Evolutionary conservation across 2,797 vertebrate species (phyloP), one percentile per base, ranked within the genome.

Genomic region (Cottoperca gobio): DNA sequence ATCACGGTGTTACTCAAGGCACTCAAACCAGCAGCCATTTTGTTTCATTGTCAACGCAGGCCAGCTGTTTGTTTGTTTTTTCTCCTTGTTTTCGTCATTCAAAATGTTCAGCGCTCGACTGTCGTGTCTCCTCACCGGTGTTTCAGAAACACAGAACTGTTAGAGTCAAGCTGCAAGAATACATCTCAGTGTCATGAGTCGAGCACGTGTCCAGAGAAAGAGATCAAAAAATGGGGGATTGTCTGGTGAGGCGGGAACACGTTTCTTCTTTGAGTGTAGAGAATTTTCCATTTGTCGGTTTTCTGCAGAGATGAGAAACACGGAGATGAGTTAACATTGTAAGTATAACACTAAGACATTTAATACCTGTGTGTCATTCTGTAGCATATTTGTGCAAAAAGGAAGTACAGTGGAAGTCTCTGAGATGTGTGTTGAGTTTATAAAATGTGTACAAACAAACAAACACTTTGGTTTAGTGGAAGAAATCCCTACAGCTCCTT

Each of bases 41-140:
- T 91, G 88, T 92, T 89, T 84, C 83, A 87, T 90, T 93, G 91
- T 91, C 86, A 91, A 73, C 66, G 87, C 92, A 88, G 88, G 86
- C 91, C 92, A 90, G 88, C 91, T 89, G 89, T 92, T 81, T 53
- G 42, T 78, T 52, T 68, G 28, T 62, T 33, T 62, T 55, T 62
- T 49, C 28, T 43, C 42, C 37, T 65, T 61, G 62, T 81, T 83
- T 74, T 73, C 40, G 13, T 89, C 65, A 6, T 70, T 81, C 17
- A 71, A 78, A 88, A 70, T 64, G 81, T 89, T 88, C 84, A 76
- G 58, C 49, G 5, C 73, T 89, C 28, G 77, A 68, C 73, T 37
- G 13, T 81, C 64, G 14, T 11, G 39, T 78, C 67, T 84, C 65
- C 62, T 78, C 76, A 11, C 10, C 39, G 1, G 76, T 52, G 83